Evolutionary conservation across 2,113 vertebrate species (phyloP).

Genomic region (Neolamprologus cancellatus): DNA sequence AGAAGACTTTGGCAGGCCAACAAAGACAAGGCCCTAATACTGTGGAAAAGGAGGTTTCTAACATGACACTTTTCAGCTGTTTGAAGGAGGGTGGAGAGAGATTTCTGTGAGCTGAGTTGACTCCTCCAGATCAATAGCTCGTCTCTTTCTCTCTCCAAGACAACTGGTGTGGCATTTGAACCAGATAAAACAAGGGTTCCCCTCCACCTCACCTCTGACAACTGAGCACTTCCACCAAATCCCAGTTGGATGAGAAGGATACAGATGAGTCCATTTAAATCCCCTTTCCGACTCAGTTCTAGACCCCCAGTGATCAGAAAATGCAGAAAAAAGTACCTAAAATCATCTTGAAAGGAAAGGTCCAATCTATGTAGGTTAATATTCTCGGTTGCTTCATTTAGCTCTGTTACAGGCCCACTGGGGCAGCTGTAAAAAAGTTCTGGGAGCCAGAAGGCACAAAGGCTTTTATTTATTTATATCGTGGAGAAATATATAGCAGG

Average conservation of each 20-base stretch:
- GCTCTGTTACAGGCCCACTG: constrained; percentile 42
- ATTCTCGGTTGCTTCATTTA: constrained; percentile 62
- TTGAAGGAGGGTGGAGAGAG: constrained; percentile 61
- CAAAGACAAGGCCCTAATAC: constrained; percentile 57
- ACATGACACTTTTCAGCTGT: constrained; percentile 65
- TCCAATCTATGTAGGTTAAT: constrained; percentile 66
- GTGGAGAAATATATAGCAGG: constrained; percentile 37
- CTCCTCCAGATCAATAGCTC: constrained; percentile 72
- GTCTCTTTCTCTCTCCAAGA: constrained; percentile 70
- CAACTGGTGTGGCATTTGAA: constrained; percentile 75
- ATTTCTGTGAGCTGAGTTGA: constrained; percentile 68
- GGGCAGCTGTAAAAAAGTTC: constrained; percentile 49
- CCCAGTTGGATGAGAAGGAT: constrained; percentile 64
- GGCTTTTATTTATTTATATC: constrained; percentile 62
- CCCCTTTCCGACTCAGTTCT: constrained; percentile 46
- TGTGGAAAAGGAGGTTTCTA: constrained; percentile 61
- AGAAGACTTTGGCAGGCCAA: constrained; percentile 22
- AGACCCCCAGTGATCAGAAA: constrained; percentile 50
- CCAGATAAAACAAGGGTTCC: constrained; percentile 72
- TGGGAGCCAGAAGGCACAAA: constrained; percentile 57
- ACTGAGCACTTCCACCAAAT: constrained; percentile 60
- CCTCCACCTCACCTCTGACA: constrained; percentile 70
- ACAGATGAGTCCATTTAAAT: constrained; percentile 71
- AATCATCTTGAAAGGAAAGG: constrained; percentile 60
- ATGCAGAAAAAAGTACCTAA: constrained; percentile 12